phyloP scores from a whole-genome alignment of 2,888 invertebrate species.

The Oscheius onirici region DNA sequence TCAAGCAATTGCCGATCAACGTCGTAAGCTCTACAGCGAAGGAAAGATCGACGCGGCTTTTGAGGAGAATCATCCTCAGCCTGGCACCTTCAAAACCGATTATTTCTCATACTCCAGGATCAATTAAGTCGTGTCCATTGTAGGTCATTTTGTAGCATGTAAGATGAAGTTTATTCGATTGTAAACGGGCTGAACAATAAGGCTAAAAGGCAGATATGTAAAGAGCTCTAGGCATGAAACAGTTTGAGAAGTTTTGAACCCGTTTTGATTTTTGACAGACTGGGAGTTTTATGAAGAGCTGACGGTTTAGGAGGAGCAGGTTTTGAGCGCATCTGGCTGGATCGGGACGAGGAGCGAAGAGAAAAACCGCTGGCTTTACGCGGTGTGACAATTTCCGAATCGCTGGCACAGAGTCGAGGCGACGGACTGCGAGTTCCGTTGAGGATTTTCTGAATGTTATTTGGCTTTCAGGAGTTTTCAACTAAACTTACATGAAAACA shows the following conservation, averaged over 20 bases:
- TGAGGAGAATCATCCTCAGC: constrained; percentile 58
- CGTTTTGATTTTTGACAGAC: constrained; percentile 57
- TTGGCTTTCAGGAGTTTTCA: neutral
- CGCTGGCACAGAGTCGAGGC: constrained; percentile 60
- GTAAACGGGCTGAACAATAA: neutral
- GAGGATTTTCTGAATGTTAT: constrained; percentile 37
- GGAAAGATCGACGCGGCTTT: constrained; percentile 62
- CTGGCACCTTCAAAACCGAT: constrained; percentile 65
- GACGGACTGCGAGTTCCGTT: constrained; percentile 61
- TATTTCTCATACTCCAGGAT: constrained; percentile 61
- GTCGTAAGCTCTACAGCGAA: constrained; percentile 61
- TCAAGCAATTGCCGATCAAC: constrained; percentile 63
- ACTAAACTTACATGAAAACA: constrained; percentile 43
- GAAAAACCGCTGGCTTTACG: constrained; percentile 50
- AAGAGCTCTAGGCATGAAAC: constrained; percentile 58
- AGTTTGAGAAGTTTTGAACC: constrained; percentile 61
- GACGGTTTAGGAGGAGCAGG: constrained; percentile 38
- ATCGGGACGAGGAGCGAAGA: constrained; percentile 50
- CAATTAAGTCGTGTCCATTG: constrained; percentile 37
- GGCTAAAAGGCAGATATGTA: too few species aligned
- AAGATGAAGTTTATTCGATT: constrained; percentile 1
- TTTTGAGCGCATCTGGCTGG: constrained; percentile 50
- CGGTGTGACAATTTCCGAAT: constrained; percentile 60
- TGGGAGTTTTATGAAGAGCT: constrained; percentile 54
- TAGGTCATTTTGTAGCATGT: constrained; percentile 8